Percentiles rank a stretch among this genome's conserved stretches.
phyloP scores from a whole-genome alignment of 2,797 vertebrate genomes.

The Phalloptychus januarius region DNA sequence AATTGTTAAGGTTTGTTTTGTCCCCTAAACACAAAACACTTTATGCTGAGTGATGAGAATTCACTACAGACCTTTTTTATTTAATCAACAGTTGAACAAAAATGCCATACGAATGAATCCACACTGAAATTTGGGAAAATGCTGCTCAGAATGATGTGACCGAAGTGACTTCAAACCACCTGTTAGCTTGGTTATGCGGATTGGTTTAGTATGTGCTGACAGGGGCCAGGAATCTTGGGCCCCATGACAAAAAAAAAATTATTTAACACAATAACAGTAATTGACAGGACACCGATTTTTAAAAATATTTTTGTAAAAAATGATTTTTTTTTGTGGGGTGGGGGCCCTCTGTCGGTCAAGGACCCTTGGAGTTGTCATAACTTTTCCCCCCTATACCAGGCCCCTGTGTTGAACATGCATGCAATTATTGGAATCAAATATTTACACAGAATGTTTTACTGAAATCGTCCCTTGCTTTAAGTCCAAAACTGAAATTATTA shows the following conservation, averaged over 20 bases:
- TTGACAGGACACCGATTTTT: too few relatives aligned
- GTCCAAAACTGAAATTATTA: background rate
- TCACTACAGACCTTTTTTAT: background rate
- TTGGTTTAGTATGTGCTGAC: background rate
- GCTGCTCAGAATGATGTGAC: background rate
- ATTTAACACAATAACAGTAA: too few relatives aligned
- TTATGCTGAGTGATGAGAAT: background rate
- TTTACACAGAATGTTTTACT: background rate
- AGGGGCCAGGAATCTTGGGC: too few relatives aligned
- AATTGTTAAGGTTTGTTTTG: background rate
- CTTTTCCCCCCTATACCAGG: too few relatives aligned
- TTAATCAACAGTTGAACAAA: constrained; percentile 8
- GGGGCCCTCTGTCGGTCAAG: too few relatives aligned
- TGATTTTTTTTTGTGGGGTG: too few relatives aligned
- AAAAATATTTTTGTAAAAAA: too few relatives aligned
- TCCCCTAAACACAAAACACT: background rate
- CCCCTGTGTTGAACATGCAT: background rate
- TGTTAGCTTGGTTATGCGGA: background rate
- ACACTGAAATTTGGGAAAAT: background rate
- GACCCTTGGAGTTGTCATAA: too few relatives aligned
- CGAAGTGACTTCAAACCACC: background rate
- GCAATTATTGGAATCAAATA: background rate
- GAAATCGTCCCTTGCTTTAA: too few relatives aligned
- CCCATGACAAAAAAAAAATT: too few relatives aligned
- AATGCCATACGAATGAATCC: background rate